phyloP scores from a whole-genome alignment of 1,140 invertebrate species.

The Platyura marginata region DNA sequence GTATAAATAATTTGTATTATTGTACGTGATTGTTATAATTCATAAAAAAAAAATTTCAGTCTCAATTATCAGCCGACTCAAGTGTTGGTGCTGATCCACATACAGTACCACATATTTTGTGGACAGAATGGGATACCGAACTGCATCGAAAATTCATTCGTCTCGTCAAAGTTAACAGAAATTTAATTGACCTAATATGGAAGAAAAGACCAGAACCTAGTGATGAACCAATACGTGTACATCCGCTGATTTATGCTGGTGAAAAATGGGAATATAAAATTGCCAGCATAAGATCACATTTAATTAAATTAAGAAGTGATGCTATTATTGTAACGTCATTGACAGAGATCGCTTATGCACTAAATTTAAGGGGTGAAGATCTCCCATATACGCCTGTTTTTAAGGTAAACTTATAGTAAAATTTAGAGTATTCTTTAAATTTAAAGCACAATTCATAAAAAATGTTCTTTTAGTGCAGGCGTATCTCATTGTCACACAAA shows the following conservation, averaged over 20 bases:
- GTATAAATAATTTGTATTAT: slow-evolving; percentile 12
- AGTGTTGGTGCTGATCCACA: slow-evolving; percentile 71
- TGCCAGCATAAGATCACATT: slow-evolving; percentile 37
- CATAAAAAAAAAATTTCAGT: slow-evolving; percentile 9
- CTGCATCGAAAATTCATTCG: slow-evolving; percentile 33
- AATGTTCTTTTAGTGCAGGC: slow-evolving; percentile 22
- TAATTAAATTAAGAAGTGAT: slow-evolving; percentile 44
- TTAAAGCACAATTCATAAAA: no score
- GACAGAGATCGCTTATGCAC: slow-evolving; percentile 85
- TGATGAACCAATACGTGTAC: slow-evolving; percentile 32
- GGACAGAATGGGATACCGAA: slow-evolving; percentile 34
- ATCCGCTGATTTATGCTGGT: slow-evolving; percentile 24
- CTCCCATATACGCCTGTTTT: slow-evolving; percentile 75
- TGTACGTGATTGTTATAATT: not conserved
- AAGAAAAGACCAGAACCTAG: slow-evolving; percentile 32
- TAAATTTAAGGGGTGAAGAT: slow-evolving; percentile 88
- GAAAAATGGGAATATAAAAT: slow-evolving; percentile 54
- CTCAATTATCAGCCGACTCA: slow-evolving; percentile 40
- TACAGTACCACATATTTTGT: slow-evolving; percentile 41
- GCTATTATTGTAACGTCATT: slow-evolving; percentile 72
- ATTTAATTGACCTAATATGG: slow-evolving; percentile 72
- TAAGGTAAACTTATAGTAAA: slow-evolving; percentile 15
- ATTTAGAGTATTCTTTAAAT: not conserved
- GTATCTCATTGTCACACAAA: slow-evolving; percentile 50
- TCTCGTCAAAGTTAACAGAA: slow-evolving; percentile 45